Evolutionary conservation across 2,113 vertebrate genomes (phyloP).

Genomic region (Ailurus styani): DNA sequence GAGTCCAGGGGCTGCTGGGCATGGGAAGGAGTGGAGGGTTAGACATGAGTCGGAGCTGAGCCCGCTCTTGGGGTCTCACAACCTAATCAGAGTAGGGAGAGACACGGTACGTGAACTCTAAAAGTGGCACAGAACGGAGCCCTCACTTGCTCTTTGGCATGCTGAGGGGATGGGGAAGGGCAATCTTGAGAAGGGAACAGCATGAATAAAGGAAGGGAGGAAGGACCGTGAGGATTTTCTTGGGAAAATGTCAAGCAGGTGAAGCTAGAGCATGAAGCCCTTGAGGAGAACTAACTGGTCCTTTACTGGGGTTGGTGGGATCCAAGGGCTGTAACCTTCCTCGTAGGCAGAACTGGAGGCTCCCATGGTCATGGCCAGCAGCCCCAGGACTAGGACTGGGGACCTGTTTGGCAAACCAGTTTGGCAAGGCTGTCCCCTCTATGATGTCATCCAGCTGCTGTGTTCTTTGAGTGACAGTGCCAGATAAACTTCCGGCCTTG

Average conservation of each 20-base stretch:
- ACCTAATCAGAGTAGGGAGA: neutral
- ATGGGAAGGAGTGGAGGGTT: neutral
- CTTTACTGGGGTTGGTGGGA: neutral
- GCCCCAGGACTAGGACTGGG: neutral
- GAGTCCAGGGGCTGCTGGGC: neutral
- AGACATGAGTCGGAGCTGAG: neutral
- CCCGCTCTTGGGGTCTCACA: neutral
- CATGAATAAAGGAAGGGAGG: neutral
- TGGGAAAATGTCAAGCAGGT: neutral
- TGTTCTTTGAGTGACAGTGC: neutral
- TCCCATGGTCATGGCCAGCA: neutral
- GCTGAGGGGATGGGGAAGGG: neutral
- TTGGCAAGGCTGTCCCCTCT: constrained; percentile 1
- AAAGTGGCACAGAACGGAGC: neutral
- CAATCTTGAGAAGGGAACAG: neutral
- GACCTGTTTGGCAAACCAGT: constrained; percentile 59
- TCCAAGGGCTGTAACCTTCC: neutral
- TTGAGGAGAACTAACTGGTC: neutral
- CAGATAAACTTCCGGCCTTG: neutral
- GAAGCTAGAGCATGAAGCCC: neutral
- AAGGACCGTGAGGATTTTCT: neutral
- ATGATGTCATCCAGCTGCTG: constrained; percentile 44
- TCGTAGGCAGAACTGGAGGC: neutral
- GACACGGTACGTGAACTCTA: neutral
- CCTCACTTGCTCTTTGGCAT: neutral